A percentile compares a stretch with the other conserved stretches of the same genome.
Conservation (phyloP, 2,797 vertebrate genomes). For the Chaetophractus vellerosus region DNA sequence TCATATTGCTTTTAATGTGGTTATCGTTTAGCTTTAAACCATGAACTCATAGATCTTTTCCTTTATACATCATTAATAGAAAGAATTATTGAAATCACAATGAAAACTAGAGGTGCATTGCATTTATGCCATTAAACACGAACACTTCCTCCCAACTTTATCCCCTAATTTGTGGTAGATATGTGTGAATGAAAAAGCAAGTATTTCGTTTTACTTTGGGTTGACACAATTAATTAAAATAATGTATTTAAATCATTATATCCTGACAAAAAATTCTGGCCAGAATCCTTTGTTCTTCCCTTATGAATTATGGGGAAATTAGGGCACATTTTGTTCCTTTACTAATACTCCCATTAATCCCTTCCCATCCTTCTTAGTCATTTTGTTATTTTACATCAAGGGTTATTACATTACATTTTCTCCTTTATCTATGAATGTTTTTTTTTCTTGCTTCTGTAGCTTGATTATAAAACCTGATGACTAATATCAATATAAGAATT, state of each 20-base stretch:
- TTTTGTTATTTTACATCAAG: slow-evolving; percentile 63
- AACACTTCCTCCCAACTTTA: not conserved
- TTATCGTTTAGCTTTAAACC: slow-evolving; percentile 4
- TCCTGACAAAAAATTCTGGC: not conserved
- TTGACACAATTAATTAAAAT: slow-evolving; percentile 41
- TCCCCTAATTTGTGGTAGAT: not conserved
- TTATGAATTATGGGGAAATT: slow-evolving; percentile 22
- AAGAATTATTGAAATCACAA: slow-evolving; percentile 39
- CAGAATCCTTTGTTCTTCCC: not conserved
- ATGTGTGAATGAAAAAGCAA: not conserved
- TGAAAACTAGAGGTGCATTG: not conserved
- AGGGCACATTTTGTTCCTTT: not conserved
- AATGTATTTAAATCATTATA: slow-evolving; percentile 23
- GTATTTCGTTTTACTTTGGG: not conserved
- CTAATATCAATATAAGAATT: slow-evolving; percentile 42
- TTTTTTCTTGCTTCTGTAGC: not conserved
- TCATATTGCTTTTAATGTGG: not conserved
- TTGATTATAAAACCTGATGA: slow-evolving; percentile 48
- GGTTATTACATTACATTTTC: not conserved
- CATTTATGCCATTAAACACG: not conserved
- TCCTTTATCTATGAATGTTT: slow-evolving; percentile 57
- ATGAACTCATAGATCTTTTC: not conserved
- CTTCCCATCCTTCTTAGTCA: slow-evolving; percentile 44
- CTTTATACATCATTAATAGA: not conserved
- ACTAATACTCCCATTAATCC: not conserved